Evolutionary conservation across 2,888 invertebrate species (phyloP), one percentile per base, ranked within the genome.

Genomic region (Erpobdella octoculata): DNA sequence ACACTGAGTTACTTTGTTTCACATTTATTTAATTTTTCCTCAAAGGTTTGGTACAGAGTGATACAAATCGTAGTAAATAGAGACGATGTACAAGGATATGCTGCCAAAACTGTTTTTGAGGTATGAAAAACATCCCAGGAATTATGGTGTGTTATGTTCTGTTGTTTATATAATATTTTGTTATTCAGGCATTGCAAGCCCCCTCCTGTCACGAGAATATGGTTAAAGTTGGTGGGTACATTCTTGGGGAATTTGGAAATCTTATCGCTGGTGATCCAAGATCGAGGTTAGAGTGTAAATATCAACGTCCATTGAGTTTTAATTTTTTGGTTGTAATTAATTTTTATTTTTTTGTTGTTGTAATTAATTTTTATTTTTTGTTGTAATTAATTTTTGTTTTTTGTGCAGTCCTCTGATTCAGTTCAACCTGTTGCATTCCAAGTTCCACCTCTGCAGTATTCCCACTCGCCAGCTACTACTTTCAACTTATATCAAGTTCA

Each of bases 131-230:
- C 12, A n/a, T 6, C 1, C 35, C 33, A 28, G n/a, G 4, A 31
- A 33, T 5, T 28, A 9, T 31, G 21, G 8, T n/a, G 53, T n/a
- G 53, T 5, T 53, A 4, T 6, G 4, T 53, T 9, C 53, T 53
- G 21, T 8, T 3, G 8, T 18, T 53, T n/a, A n/a, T n/a, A 8
- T 53, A n/a, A n/a, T 21, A 6, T 25, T 18, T 53, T 53, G 2
- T 25, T 12, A 25, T 53, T 3, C 72, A 89, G 88, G 95, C 95
- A 72, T 86, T 97, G 71, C 96, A 98, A 86, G 96, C 97, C 37
- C 97, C 97, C 25, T 97, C 98, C 35, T 99, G 98, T 81, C 98
- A 98, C 83, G 98, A 99, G 85, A 99, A 99, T 84, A 98, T 99
- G 98, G 97, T 98, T 0, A 98, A 99, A 88, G 98, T 98, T 71